Base-by-base conservation (phyloP, 2,888 invertebrate genomes). In the Toxonevra muliebris region DNA sequence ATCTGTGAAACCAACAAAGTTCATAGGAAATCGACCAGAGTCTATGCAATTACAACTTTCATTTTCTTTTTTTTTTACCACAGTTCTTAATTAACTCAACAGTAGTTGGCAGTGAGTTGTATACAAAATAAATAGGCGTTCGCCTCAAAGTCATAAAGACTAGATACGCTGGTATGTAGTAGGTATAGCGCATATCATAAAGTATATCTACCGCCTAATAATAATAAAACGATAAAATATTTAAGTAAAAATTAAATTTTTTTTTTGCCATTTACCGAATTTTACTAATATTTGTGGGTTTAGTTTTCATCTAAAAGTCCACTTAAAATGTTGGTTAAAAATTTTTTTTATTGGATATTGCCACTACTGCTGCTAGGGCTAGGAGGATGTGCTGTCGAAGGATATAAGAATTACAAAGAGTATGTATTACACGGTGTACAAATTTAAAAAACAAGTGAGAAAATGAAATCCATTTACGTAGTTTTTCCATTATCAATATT, bases 191-290 rank as follows among this genome's bases (percentile, higher is more conserved):
- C 43, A 12, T 45, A 65, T 54, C 64, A 61, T 61, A 67, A 67
- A 67, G 62, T 65, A 60, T 70, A 59, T 68, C 67, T 68, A 63
- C 43, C 40, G 60, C 60, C 30, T 19, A 62, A 69, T 61, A 73
- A 78, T 73, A 77, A 78, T 79, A 75, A 77, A 71, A 15, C 69
- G 72, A 76, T 78, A 79, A 77, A 69, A 57, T 20, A 40, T 20
- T 66, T 61, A 43, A 54, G 41, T 42, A 30, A n/a, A 4, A 53
- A 7, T 30, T 30, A 30, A 30, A 30, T 30, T 30, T 30, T 30
- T 30, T 30, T 30, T 30, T n/a, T n/a, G n/a, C n/a, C n/a, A 30
- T 30, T 30, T 30, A 52, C 17, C 41, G n/a, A 65, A 20, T 13
- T 42, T n/a, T n/a, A n/a, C n/a, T 53, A 42, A 45, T 48, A 11